Base-by-base conservation (phyloP, 2,888 invertebrate species). In the Nomada ferruginata region DNA sequence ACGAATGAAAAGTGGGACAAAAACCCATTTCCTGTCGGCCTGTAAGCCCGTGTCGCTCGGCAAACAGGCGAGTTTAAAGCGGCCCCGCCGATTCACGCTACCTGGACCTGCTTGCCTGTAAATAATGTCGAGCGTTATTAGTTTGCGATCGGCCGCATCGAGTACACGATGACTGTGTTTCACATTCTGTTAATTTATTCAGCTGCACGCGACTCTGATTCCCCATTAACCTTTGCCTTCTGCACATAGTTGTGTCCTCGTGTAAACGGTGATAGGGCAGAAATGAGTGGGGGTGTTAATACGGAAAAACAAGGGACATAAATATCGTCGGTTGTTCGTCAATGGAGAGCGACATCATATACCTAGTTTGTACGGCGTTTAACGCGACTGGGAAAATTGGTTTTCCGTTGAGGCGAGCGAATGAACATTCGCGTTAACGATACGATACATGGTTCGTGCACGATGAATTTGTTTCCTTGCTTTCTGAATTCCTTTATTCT, bases 1-100 rank as follows among this genome's bases (percentile, higher is more conserved):
- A 68, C 82, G 84, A 86, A 87, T 88, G 87, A 90, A 89, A 89
- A 90, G 89, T 88, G 78, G 87, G 76, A 84, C 89, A 84, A 85
- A 77, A 83, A 78, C 84, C 72, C 68, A 81, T 84, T 79, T 82
- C 73, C 82, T 77, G 76, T 75, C 61, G 68, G 78, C 73, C 18
- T n/a, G 76, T 77, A 79, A 76, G 75, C 78, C 61, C 73, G 76
- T 79, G 84, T 79, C 86, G 60, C 73, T 79, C 42, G 75, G 76
- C 73, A 81, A 86, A 79, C 79, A 75, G 52, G n/a, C 75, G 36
- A 59, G 53, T 71, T 66, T 59, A 57, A 78, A 81, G 71, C 77
- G 42, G n/a, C 42, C 52, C 3, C 52, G 53, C 52, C 72, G 65
- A 80, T 82, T 76, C 68, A 65, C 57, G 66, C 52, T 42, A 15